Percentiles rank a stretch among this genome's conserved stretches.
Evolutionary conservation across 2,888 invertebrate genomes (phyloP).

Genomic region (Octonoba sinensis): DNA sequence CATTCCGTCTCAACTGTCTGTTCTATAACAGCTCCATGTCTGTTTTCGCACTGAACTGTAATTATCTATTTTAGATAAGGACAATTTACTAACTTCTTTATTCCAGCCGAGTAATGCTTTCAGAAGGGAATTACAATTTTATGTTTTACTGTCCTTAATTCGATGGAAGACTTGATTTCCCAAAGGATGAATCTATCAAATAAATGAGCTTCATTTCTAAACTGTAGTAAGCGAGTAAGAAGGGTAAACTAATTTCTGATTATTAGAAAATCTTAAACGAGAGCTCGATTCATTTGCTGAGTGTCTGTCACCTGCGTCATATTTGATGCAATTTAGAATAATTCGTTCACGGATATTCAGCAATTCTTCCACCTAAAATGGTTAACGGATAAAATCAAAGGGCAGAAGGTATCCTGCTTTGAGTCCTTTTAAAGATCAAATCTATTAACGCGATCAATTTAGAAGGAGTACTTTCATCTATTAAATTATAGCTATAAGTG

Average conservation of each 20-base stretch:
- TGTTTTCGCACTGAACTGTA: neutral
- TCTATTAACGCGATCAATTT: too few relatives aligned
- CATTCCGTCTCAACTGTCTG: neutral
- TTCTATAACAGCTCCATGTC: neutral
- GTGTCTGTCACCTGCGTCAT: too few relatives aligned
- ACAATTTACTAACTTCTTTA: neutral
- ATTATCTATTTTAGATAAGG: slow-evolving; percentile 1
- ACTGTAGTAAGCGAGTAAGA: neutral
- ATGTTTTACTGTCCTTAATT: slow-evolving; percentile 6
- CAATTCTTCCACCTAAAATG: too few relatives aligned
- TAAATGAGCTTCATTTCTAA: neutral
- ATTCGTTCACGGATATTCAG: too few relatives aligned
- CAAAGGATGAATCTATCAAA: neutral
- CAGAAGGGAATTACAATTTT: slow-evolving; percentile 6
- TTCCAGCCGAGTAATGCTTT: neutral
- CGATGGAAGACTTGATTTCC: slow-evolving; percentile 3
- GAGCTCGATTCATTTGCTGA: too few relatives aligned
- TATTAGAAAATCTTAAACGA: neutral
- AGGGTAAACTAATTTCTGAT: neutral
- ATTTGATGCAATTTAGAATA: too few relatives aligned
- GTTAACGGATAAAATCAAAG: too few relatives aligned
- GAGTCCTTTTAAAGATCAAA: too few relatives aligned
- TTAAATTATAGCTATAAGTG: too few relatives aligned
- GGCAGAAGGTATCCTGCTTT: too few relatives aligned
- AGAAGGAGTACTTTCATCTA: too few relatives aligned